Base-by-base conservation (phyloP, 2,113 vertebrate genomes). In the Butastur rufipennis region DNA sequence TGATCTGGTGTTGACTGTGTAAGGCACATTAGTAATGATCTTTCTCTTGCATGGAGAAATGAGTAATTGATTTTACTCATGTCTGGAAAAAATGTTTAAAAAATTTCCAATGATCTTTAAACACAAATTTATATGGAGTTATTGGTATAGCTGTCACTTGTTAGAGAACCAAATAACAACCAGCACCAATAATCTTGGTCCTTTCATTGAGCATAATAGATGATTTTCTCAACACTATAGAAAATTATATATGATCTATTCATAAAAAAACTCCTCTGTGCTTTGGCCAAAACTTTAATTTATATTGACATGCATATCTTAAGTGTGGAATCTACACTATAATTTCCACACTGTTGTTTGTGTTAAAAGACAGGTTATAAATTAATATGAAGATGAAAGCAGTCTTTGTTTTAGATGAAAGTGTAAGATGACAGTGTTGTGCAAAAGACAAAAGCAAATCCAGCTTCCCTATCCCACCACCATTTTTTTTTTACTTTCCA, bases 351-450 rank as follows among this genome's bases (percentile, higher is more conserved):
- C 20, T 3, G 0, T 27, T 80, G 2, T 68, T 84, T 87, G 29
- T 81, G 20, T 90, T 91, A 53, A 81, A 70, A 88, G n/a, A 48
- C 13, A 87, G 40, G 16, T 81, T 84, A 70, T 31, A 92, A 81
- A 93, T 73, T 9, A 82, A 53, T 48, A 78, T 3, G 31, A 59
- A 92, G 94, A 97, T 93, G 48, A 95, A 95, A 96, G 92, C 18
- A 91, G 36, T 84, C 65, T 82, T 78, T 81, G 13, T 55, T 86
- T 88, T 36, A 88, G 80, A 96, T 90, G 2, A 92, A 95, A 92
- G 47, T 38, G 13, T 48, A 63, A 86, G 5, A 16, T 81, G 86
- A 81, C 43, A 81, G 23, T 63, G 27, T 73, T 52, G 18, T 67
- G 23, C 56, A 75, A 86, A 93, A 89, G 61, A 81, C 83, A 89